Base-by-base conservation (phyloP, 2,113 vertebrate species). In the Nyctereutes procyonoides region DNA sequence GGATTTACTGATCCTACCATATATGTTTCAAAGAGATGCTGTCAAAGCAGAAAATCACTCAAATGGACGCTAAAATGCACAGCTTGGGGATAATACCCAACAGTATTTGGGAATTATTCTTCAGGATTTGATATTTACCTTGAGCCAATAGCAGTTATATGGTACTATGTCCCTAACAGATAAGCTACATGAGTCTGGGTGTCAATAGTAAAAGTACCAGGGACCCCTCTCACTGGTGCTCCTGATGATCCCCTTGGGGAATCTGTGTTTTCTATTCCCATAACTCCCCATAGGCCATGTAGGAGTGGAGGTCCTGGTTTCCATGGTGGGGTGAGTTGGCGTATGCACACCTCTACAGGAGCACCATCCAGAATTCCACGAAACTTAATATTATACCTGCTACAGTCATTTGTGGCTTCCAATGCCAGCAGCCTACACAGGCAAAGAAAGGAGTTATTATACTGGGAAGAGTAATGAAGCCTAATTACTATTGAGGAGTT, bases 91-190 rank as follows among this genome's bases (percentile, higher is more conserved):
- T 51, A 69, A 60, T 10, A 58, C 3, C 0, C 17, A 92, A 43
- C 0, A 7, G 24, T 51, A 4, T 2, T 83, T 5, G 16, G 38
- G 11, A 2, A 84, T 53, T 71, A 1, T 85, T 28, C 48, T 89
- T 79, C 17, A 93, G 38, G 38, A 77, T 65, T 80, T 88, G 55
- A 73, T 71, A 80, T 56, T 97, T 84, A 90, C 20, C 84, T 73
- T 81, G n/a, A 91, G 84, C 35, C 26, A 76, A 81, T 9, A 80
- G 43, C 2, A 51, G 28, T 74, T 81, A 20, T 10, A 89, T 58
- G n/a, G 48, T 79, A 92, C 38, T 32, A 62, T 53, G 20, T 5
- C 15, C 28, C 4, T n/a, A 81, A 63, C 0, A 95, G 93, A 92
- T 30, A 93, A 88, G 89, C 22, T 74, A 56, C 19, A 30, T 43